Conservation (phyloP, 1,140 invertebrate species). For the Atta cephalotes region DNA sequence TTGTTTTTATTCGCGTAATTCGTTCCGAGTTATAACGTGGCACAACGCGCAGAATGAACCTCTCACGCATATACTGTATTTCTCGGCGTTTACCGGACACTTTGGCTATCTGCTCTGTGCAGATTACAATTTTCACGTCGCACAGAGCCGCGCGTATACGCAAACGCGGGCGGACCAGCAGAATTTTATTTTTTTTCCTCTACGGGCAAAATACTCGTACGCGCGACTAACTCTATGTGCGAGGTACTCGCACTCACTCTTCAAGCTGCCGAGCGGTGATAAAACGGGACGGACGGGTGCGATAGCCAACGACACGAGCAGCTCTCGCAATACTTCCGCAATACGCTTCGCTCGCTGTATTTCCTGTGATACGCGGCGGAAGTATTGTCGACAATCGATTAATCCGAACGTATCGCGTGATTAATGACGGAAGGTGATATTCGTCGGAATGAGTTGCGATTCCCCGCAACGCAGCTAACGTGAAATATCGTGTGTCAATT, state of each 20-base stretch:
- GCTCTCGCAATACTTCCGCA: neutral
- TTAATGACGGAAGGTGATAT: constrained; percentile 60
- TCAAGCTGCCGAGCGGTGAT: constrained; percentile 28
- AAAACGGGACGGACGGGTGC: constrained; percentile 21
- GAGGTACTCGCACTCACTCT: constrained; percentile 29
- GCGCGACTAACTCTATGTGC: constrained; percentile 5
- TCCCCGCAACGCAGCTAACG: constrained; percentile 11
- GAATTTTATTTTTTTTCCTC: neutral
- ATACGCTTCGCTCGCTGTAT: constrained; percentile 8
- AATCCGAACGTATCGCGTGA: constrained; percentile 48
- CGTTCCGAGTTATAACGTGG: constrained; percentile 40
- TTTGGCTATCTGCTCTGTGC: constrained; percentile 22
- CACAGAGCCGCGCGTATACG: constrained; percentile 6
- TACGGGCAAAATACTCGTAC: neutral
- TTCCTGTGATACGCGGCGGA: constrained; percentile 49
- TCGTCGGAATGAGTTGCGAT: constrained; percentile 57
- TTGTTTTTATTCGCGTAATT: constrained; percentile 51
- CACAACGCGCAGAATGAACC: constrained; percentile 4
- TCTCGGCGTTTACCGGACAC: constrained; percentile 39
- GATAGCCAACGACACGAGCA: constrained; percentile 26
- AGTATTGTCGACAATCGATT: constrained; percentile 58
- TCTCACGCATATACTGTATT: neutral
- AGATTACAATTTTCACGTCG: constrained; percentile 65
- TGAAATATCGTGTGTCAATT: constrained; percentile 62
- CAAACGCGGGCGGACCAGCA: constrained; percentile 6